phyloP scores from a whole-genome alignment of 2,113 vertebrate genomes.

The Pitta sordida region DNA sequence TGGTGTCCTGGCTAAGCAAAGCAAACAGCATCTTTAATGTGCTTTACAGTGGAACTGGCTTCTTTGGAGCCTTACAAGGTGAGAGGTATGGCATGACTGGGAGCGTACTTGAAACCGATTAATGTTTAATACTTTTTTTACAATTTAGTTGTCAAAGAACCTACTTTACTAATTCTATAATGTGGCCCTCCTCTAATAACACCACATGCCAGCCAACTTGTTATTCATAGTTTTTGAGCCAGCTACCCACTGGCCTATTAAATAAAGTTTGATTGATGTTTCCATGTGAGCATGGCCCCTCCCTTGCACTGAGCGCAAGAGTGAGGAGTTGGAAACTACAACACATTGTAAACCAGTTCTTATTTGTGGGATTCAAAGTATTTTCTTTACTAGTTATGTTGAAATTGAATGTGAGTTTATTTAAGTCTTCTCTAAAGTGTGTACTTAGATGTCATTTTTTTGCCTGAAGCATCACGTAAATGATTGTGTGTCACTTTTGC shows the following conservation, averaged over 20 bases:
- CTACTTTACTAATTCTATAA: not conserved
- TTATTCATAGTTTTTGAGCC: not conserved
- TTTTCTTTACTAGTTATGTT: not conserved
- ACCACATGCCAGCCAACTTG: not conserved
- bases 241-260: not conserved
- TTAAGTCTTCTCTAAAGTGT: not conserved
- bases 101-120: not conserved
- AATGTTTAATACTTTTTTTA: not conserved
- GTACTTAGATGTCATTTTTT: not conserved
- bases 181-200: not conserved
- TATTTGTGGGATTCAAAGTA: not conserved
- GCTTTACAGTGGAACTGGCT: not conserved
- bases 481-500: not conserved
- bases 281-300: not conserved
- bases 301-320: not conserved
- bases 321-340: not conserved
- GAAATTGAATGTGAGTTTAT: not conserved
- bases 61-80: not conserved
- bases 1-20: not conserved
- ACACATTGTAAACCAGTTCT: not conserved
- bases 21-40: not conserved
- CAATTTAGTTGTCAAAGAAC: not conserved
- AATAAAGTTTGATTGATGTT: not conserved
- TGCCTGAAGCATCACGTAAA: slow-evolving; percentile 1
- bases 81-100: not conserved